Conservation (phyloP, 2,797 vertebrate species). For the Somateria mollissima region DNA sequence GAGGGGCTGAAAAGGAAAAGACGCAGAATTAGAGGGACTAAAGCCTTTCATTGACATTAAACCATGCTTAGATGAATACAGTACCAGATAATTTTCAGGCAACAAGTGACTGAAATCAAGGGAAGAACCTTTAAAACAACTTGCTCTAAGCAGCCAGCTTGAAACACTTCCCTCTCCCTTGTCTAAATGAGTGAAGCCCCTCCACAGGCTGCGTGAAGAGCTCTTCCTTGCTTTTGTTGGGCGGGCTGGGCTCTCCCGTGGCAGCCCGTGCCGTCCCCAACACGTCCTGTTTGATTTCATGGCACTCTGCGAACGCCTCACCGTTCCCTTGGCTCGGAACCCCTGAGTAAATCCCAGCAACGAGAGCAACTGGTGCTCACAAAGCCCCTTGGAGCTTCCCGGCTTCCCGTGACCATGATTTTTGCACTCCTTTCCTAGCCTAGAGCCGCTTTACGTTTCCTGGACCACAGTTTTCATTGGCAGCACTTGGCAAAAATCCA, state of each 20-base stretch:
- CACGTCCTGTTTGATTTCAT: conserved; percentile 38
- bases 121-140: not conserved
- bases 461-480: not conserved
- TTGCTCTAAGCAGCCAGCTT: not conserved
- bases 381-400: not conserved
- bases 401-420: not conserved
- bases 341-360: not conserved
- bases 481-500: not conserved
- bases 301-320: not conserved
- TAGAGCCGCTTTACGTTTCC: not conserved
- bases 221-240: conserved; percentile 20
- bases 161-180: not conserved
- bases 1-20: conserved; percentile 36
- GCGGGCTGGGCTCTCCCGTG: not conserved
- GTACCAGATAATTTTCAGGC: conserved; percentile 58
- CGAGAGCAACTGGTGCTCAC: not conserved
- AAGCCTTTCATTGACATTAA: conserved; percentile 63
- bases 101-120: conserved; percentile 11
- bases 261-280: conserved; percentile 21
- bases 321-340: not conserved
- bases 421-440: not conserved
- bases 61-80: conserved; percentile 70
- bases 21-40: conserved; percentile 45
- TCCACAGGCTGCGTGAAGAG: not conserved
- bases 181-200: not conserved